Conservation (phyloP, 2,797 vertebrate species). For the Ateles fusciceps region DNA sequence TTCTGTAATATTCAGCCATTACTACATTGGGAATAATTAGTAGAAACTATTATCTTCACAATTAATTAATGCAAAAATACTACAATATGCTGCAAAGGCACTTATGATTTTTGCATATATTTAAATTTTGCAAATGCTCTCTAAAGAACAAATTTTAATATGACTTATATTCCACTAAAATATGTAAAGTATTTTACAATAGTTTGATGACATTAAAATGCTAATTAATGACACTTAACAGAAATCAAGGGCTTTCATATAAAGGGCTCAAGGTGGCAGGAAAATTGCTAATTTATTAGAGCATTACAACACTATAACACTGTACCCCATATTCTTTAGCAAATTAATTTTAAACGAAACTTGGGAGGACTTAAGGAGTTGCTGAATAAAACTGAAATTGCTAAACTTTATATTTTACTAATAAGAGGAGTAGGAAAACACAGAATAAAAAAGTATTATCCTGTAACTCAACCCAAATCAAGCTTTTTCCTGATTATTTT, state of each 20-base stretch:
- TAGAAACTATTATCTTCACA: constrained; percentile 45
- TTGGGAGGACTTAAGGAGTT: background rate
- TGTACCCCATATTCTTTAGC: background rate
- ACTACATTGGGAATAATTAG: constrained; percentile 55
- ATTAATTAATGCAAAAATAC: constrained; percentile 61
- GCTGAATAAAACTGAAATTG: background rate
- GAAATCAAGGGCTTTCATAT: constrained; percentile 47
- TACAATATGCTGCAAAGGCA: background rate
- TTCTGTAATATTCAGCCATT: constrained; percentile 29
- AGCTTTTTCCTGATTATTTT: background rate
- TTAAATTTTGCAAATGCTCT: constrained; percentile 56
- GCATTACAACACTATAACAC: background rate
- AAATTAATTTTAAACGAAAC: constrained; percentile 40
- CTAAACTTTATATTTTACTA: background rate
- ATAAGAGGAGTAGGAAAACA: background rate
- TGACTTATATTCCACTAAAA: constrained; percentile 51
- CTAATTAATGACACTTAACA: constrained; percentile 71
- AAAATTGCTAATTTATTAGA: constrained; percentile 52
- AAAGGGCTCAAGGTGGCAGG: constrained; percentile 6
- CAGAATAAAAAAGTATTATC: background rate
- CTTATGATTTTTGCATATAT: constrained; percentile 50
- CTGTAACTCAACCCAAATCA: background rate
- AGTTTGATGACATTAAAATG: constrained; percentile 70
- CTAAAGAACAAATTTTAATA: constrained; percentile 52
- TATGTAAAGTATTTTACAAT: constrained; percentile 59